phyloP scores from a whole-genome alignment of 2,888 invertebrate species.

The Hoplodrina ambigua region DNA sequence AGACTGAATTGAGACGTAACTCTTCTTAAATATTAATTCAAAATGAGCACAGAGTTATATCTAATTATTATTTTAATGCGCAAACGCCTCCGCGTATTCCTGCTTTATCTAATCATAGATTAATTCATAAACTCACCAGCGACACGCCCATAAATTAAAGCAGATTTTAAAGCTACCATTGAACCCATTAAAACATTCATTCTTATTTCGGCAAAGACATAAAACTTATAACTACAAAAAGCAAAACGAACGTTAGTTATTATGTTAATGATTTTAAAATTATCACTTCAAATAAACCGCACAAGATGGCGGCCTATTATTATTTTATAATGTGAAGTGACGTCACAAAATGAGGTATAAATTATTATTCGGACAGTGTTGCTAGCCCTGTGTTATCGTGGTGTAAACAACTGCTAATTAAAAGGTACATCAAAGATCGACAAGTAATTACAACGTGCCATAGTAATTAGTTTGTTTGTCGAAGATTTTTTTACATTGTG shows the following conservation, averaged over 20 bases:
- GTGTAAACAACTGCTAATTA: slow-evolving; percentile 77
- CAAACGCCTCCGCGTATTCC: slow-evolving; percentile 46
- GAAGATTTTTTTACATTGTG: slow-evolving; percentile 30
- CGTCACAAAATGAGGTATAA: slow-evolving; percentile 81
- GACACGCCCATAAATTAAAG: slow-evolving; percentile 62
- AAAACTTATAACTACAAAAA: slow-evolving; percentile 54
- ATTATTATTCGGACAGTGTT: slow-evolving; percentile 75
- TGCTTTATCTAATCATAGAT: slow-evolving; percentile 54
- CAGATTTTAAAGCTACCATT: slow-evolving; percentile 58
- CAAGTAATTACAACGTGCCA: slow-evolving; percentile 51
- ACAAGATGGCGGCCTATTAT: slow-evolving; percentile 61
- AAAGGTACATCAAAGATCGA: slow-evolving; percentile 62
- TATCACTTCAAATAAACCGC: slow-evolving; percentile 67
- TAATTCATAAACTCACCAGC: slow-evolving; percentile 52
- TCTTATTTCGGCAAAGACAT: slow-evolving; percentile 64
- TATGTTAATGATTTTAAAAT: slow-evolving; percentile 67
- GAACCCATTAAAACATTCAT: slow-evolving; percentile 61
- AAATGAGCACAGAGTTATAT: slow-evolving; percentile 41
- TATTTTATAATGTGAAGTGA: slow-evolving; percentile 67
- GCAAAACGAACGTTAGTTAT: slow-evolving; percentile 56
- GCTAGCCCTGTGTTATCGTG: slow-evolving; percentile 69
- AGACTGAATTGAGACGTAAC: slow-evolving; percentile 50
- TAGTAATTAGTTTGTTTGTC: slow-evolving; percentile 53
- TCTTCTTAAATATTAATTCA: slow-evolving; percentile 44
- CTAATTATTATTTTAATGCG: slow-evolving; percentile 47